Percentiles rank a stretch among this genome's conserved stretches.
These are phyloP conservation scores for Drosophila neutralis DNA, from an alignment of 2,888 invertebrate species.

Conservation along the genomic window DNA sequence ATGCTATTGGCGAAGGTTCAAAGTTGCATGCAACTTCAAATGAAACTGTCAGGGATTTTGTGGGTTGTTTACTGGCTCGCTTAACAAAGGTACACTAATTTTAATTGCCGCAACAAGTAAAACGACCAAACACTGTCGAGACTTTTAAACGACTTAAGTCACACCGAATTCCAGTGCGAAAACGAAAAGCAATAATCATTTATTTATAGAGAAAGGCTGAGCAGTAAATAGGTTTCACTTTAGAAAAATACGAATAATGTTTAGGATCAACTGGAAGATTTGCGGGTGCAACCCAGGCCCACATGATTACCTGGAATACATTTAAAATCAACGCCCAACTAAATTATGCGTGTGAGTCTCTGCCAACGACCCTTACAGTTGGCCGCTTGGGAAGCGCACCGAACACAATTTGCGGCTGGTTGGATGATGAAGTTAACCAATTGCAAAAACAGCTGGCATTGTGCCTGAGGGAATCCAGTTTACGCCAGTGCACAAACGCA, in stretches of 20 bases:
- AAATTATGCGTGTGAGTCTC: slow-evolving; percentile 45
- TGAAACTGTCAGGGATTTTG: slow-evolving; percentile 26
- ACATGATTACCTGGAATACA: slow-evolving; percentile 25
- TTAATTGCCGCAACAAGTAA: slow-evolving; percentile 37
- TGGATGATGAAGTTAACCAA: slow-evolving; percentile 74
- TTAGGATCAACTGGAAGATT: not conserved
- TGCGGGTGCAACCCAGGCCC: not conserved
- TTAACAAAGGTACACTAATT: slow-evolving; percentile 42
- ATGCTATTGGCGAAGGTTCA: slow-evolving; percentile 11
- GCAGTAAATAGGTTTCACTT: not conserved
- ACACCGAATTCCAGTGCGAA: not conserved
- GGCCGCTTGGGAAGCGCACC: slow-evolving; percentile 45
- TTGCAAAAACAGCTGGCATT: slow-evolving; percentile 79
- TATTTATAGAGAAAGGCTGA: not conserved
- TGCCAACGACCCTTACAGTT: slow-evolving; percentile 26
- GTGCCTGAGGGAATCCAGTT: slow-evolving; percentile 63
- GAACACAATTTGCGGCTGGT: slow-evolving; percentile 66
- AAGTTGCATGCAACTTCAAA: slow-evolving; percentile 46
- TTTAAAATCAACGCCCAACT: slow-evolving; percentile 35
- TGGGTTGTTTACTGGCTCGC: not conserved
- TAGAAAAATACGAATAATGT: not conserved
- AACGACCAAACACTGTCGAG: not conserved
- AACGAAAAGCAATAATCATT: not conserved
- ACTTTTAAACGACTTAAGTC: not conserved
- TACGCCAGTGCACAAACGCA: slow-evolving; percentile 27